Conservation (phyloP, 2,888 invertebrate species). For the Panopea generosa region DNA sequence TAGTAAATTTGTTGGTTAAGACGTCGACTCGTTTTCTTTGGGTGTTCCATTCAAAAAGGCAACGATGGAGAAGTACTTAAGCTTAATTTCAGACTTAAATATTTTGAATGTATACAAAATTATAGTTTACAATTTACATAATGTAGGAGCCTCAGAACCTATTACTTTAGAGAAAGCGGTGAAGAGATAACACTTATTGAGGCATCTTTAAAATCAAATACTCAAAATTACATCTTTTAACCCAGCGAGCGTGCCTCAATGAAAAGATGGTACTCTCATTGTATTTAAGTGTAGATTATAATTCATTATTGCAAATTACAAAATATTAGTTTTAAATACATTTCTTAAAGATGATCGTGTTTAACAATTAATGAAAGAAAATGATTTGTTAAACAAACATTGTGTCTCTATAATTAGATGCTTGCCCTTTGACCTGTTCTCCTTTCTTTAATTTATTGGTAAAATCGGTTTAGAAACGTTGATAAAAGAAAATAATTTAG, state of each 20-base stretch:
- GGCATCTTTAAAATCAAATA: slow-evolving; percentile 20
- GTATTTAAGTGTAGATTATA: slow-evolving; percentile 42
- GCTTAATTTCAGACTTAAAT: too few species aligned
- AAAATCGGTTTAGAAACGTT: slow-evolving; percentile 22
- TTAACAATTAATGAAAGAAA: slow-evolving; percentile 29
- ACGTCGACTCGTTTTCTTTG: too few species aligned
- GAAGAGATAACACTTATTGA: slow-evolving; percentile 31
- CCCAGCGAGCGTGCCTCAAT: slow-evolving; percentile 51
- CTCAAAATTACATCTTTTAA: slow-evolving; percentile 53
- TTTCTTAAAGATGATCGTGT: slow-evolving; percentile 14
- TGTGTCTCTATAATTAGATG: slow-evolving; percentile 44
- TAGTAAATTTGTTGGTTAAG: too few species aligned
- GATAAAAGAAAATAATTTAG: slow-evolving; percentile 49
- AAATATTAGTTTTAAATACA: slow-evolving; percentile 57
- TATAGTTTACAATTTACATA: too few species aligned
- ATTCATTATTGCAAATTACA: slow-evolving; percentile 59
- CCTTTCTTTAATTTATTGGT: slow-evolving; percentile 33
- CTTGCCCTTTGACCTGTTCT: slow-evolving; percentile 38
- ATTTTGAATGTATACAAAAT: too few species aligned
- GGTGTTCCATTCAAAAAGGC: too few species aligned
- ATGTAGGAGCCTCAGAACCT: too few species aligned
- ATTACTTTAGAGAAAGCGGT: not conserved
- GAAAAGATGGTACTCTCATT: slow-evolving; percentile 32
- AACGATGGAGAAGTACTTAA: too few species aligned
- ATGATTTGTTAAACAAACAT: slow-evolving; percentile 31